Percentiles rank a stretch among this genome's conserved stretches.
These are phyloP conservation scores for Meloidogyne floridensis DNA, from an alignment of 1,140 invertebrate genomes.

Conservation along the genomic window DNA sequence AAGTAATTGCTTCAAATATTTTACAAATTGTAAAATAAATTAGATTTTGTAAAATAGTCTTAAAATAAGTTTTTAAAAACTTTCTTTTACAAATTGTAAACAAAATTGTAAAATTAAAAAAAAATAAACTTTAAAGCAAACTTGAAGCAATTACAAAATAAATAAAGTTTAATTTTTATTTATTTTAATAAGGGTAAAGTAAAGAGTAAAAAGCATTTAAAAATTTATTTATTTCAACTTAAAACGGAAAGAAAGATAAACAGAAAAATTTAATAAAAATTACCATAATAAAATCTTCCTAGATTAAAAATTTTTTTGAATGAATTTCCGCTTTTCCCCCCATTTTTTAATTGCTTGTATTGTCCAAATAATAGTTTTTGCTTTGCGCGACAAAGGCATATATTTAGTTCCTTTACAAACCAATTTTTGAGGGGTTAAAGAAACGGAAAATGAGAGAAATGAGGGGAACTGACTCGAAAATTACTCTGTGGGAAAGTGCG, in stretches of 20 bases:
- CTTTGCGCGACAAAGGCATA: not conserved
- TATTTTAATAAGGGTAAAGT: not conserved
- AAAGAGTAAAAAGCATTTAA: no score
- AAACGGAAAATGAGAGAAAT: not conserved
- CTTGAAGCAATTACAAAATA: not conserved
- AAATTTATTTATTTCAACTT: not conserved
- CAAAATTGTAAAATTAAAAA: no score
- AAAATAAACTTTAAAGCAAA: not conserved
- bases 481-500: constrained; percentile 3
- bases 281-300: not conserved
- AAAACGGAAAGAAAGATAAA: not conserved
- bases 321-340: constrained; percentile 2
- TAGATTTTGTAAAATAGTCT: no score
- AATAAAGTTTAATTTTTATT: not conserved
- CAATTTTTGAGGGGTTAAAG: not conserved
- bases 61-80: no score
- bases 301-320: not conserved
- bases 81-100: not conserved
- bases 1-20: no score
- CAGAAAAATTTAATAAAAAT: not conserved
- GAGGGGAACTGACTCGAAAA: not conserved
- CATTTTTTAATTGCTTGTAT: not conserved
- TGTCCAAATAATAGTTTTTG: not conserved
- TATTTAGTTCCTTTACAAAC: not conserved
- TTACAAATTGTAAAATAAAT: no score